Evolutionary conservation across 2,113 vertebrate species (phyloP).

Genomic region (Carettochelys insculpta): DNA sequence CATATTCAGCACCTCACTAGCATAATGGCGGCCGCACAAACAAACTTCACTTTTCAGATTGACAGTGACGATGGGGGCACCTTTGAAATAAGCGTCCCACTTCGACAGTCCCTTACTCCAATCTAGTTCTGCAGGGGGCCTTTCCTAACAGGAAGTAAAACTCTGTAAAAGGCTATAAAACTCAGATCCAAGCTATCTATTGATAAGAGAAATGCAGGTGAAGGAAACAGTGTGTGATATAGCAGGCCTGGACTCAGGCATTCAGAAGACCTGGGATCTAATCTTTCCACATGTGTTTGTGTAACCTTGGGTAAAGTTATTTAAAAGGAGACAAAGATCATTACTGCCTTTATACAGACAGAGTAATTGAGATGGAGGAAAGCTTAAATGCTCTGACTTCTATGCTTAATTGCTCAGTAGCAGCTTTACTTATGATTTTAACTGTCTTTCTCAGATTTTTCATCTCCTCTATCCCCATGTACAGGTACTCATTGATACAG

Average conservation of each 20-base stretch:
- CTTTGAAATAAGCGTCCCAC: too few species aligned
- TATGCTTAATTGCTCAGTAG: neutral
- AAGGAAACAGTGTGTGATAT: neutral
- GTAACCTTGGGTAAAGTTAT: neutral
- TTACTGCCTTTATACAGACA: neutral
- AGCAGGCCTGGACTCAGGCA: fast-evolving
- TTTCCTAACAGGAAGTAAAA: neutral
- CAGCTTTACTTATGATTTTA: neutral
- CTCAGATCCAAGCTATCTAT: neutral
- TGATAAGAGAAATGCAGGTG: neutral
- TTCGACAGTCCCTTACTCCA: too few species aligned
- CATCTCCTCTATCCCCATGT: neutral
- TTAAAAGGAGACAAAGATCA: neutral
- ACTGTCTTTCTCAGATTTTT: neutral
- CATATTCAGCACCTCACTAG: too few species aligned
- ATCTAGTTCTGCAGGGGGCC: too few species aligned
- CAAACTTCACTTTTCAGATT: too few species aligned
- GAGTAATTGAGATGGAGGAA: neutral
- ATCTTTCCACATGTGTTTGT: neutral
- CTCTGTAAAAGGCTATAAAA: neutral
- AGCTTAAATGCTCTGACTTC: neutral
- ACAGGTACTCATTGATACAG: neutral
- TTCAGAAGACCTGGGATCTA: neutral
- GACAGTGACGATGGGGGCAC: too few species aligned
- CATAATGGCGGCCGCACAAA: too few species aligned